Evolutionary conservation across 92 coral and sea anemone genomes (phyloP), one percentile per base, ranked within the genome.

Genomic region (Blastomussa wellsi): DNA sequence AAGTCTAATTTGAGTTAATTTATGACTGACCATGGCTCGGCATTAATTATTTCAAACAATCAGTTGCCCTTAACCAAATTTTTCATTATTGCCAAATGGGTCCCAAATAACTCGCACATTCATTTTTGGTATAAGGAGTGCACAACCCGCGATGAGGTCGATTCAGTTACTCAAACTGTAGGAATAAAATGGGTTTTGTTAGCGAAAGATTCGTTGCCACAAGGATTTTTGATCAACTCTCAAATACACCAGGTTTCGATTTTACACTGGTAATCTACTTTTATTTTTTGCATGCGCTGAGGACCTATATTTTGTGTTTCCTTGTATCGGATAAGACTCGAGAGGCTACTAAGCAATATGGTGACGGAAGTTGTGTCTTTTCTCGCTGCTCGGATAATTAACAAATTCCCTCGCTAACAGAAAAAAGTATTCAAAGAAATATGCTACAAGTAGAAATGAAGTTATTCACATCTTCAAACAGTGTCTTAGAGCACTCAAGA

Each of bases 261-360:
- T n/a, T n/a, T n/a, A n/a, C n/a, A n/a, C n/a, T n/a, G n/a, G 44
- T 7, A 3, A 41, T 3, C 44, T 3, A 41, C 44, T 3, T 3
- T 41, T 41, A 3, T 3, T 7, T 41, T 44, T 44, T 60, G 67
- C 67, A 7, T 60, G 67, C 67, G 33, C 1, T 60, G 14, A 15
- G 67, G 67, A 60, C 66, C 66, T 59, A n/a, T 59, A 6, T 24
- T 59, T 24, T 31, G 1, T 44, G 57, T 51, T 0, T 1, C 57
- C 20, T 3, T 14, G 57, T 48, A 39, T 51, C 22, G 57, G 57
- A 51, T 8, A 22, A n/a, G 32, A 28, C 16, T 62, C 16, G 68
- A 62, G 64, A 70, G 84, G 84, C 51, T 81, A 81, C 84, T n/a
- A 81, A 81, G 84, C 84, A 81, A 68, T 39, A 81, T 81, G 84